Percentiles rank a stretch among this genome's conserved stretches.
These are phyloP conservation scores for Nerophis lumbriciformis DNA, from an alignment of 2,113 vertebrate genomes.

Conservation along the genomic window DNA sequence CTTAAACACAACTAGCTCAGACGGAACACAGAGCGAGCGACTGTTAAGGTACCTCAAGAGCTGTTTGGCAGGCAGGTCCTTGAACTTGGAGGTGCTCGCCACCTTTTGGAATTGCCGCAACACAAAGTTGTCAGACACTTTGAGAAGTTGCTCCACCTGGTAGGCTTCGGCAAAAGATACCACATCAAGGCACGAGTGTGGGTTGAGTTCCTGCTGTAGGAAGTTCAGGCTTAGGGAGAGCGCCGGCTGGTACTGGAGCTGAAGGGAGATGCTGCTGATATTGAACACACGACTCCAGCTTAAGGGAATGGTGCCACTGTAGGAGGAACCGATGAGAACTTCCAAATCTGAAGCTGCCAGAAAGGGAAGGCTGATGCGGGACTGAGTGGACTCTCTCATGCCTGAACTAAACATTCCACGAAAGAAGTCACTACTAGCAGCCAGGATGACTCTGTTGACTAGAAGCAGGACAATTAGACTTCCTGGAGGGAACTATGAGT, in stretches of 20 bases:
- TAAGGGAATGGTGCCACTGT: constrained; percentile 73
- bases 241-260: constrained; percentile 80
- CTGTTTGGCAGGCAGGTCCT: constrained; percentile 71
- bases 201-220: constrained; percentile 73
- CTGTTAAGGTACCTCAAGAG: constrained; percentile 76
- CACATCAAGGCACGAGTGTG: constrained; percentile 72
- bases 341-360: constrained; percentile 73
- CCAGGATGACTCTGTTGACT: constrained; percentile 84
- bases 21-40: constrained; percentile 72
- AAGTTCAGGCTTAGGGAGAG: constrained; percentile 78
- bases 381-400: constrained; percentile 80
- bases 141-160: constrained; percentile 67
- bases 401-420: constrained; percentile 83
- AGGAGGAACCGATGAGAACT: constrained; percentile 76
- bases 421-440: constrained; percentile 86
- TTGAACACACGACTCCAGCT: constrained; percentile 77
- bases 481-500: not conserved
- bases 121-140: constrained; percentile 72
- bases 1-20: constrained; percentile 80
- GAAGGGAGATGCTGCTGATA: constrained; percentile 75
- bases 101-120: constrained; percentile 79
- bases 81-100: constrained; percentile 73
- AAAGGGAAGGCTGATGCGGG: constrained; percentile 50
- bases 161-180: constrained; percentile 61
- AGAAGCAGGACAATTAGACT: constrained; percentile 1